A percentile compares a stretch with the other conserved stretches of the same genome.
Evolutionary conservation across 2,888 invertebrate species (phyloP).

Genomic region (Drosophila leonis): DNA sequence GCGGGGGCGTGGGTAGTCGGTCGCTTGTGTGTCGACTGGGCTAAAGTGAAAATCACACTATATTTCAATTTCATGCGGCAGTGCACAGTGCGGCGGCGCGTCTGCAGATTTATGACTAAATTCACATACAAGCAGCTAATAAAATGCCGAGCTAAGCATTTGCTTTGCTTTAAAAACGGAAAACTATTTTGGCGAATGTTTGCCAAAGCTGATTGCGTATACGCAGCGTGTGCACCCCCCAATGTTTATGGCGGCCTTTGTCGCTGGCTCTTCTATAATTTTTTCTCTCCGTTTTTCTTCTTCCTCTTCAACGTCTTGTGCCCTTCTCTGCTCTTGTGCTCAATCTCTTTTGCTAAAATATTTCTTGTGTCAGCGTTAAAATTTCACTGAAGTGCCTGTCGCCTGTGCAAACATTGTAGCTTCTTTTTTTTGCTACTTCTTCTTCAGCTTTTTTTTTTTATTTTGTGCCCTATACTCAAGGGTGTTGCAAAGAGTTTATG

Average conservation of each 20-base stretch:
- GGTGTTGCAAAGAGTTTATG: conserved; percentile 73
- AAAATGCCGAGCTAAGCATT: conserved; percentile 77
- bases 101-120: conserved; percentile 77
- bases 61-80: conserved; percentile 80
- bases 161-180: conserved; percentile 62
- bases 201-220: conserved; percentile 76
- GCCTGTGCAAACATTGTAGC: conserved; percentile 69
- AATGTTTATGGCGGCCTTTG: conserved; percentile 66
- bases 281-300: conserved; percentile 3
- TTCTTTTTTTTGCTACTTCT: background rate
- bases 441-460: background rate
- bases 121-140: conserved; percentile 78
- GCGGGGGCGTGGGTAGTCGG: background rate
- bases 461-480: conserved; percentile 52
- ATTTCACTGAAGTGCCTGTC: conserved; percentile 70
- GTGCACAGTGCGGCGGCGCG: conserved; percentile 71
- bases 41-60: conserved; percentile 80
- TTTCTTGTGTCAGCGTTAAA: conserved; percentile 79
- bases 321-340: background rate
- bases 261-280: conserved; percentile 33
- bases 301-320: background rate
- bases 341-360: conserved; percentile 66
- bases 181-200: conserved; percentile 76
- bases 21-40: conserved; percentile 14
- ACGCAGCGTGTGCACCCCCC: conserved; percentile 68